These are phyloP conservation scores for Gerris buenoi DNA, from an alignment of 1,140 invertebrate species.

Conservation along the genomic window DNA sequence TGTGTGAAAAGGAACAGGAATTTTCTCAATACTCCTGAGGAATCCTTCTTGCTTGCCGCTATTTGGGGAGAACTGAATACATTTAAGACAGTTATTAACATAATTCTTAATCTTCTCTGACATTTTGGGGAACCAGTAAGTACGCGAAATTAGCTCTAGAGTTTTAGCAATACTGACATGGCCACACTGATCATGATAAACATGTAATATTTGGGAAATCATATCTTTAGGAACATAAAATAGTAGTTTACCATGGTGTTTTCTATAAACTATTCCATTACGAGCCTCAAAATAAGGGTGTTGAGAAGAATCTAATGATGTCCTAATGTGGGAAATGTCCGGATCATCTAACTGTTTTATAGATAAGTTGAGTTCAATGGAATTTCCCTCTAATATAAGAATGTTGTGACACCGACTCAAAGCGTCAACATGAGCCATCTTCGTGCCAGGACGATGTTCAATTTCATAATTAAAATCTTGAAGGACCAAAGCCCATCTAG, in stretches of 20 bases:
- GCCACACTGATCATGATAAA: not conserved
- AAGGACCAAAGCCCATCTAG: not conserved
- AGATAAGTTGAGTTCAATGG: not conserved
- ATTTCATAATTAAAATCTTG: not conserved
- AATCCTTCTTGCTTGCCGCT: conserved; percentile 10
- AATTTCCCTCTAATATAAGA: not conserved
- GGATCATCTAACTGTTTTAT: not conserved
- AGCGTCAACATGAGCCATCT: not conserved
- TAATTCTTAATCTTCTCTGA: conserved; percentile 12
- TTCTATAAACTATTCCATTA: not conserved
- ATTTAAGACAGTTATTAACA: conserved; percentile 19
- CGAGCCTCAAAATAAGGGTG: not conserved
- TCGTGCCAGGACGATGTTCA: not conserved
- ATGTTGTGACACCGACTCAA: not conserved
- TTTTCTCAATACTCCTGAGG: not conserved
- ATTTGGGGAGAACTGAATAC: conserved; percentile 16
- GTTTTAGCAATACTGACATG: not conserved
- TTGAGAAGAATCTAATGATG: not conserved
- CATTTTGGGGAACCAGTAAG: conserved; percentile 20
- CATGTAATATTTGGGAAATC: not conserved
- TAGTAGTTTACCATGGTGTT: not conserved
- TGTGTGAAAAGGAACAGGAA: not conserved
- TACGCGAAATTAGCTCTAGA: not conserved
- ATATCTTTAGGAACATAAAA: not conserved
- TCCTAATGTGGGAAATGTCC: not conserved